These are phyloP conservation scores for Melanotaenia duboulayi DNA, from an alignment of 2,113 vertebrate genomes.

Conservation along the genomic window DNA sequence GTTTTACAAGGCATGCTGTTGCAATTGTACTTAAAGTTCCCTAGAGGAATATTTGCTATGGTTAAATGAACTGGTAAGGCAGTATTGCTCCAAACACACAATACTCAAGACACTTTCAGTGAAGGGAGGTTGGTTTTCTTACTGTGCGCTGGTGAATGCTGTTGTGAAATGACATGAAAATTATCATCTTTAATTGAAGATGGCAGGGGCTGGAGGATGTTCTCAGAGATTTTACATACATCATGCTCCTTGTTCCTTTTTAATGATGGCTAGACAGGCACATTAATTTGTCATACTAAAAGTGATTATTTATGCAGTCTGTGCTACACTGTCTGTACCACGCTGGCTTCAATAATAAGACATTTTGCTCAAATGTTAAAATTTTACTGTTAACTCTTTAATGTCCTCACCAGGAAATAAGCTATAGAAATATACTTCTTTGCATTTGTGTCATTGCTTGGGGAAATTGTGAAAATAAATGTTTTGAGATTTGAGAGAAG, in stretches of 20 bases:
- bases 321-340: not conserved
- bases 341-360: conserved; percentile 8
- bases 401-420: no score
- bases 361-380: no score
- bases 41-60: conserved; percentile 49
- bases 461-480: no score
- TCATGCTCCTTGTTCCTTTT: conserved; percentile 25
- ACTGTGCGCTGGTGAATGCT: not conserved
- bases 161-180: conserved; percentile 28
- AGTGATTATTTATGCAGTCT: conserved; percentile 24
- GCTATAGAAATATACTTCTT: no score
- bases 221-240: conserved; percentile 22
- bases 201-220: not conserved
- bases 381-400: not conserved
- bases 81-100: conserved; percentile 3
- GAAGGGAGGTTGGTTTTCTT: conserved; percentile 17
- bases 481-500: no score
- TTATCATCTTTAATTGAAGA: conserved; percentile 21
- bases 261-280: conserved; percentile 33
- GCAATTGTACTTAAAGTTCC: conserved; percentile 39
- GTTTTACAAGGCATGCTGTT: conserved; percentile 52
- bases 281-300: conserved; percentile 30
- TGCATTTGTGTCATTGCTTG: no score
- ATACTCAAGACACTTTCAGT: conserved; percentile 19
- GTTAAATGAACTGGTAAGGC: conserved; percentile 51